Conservation (phyloP, 53 echinoderm and acorn worm species). For the Crossaster papposus region DNA sequence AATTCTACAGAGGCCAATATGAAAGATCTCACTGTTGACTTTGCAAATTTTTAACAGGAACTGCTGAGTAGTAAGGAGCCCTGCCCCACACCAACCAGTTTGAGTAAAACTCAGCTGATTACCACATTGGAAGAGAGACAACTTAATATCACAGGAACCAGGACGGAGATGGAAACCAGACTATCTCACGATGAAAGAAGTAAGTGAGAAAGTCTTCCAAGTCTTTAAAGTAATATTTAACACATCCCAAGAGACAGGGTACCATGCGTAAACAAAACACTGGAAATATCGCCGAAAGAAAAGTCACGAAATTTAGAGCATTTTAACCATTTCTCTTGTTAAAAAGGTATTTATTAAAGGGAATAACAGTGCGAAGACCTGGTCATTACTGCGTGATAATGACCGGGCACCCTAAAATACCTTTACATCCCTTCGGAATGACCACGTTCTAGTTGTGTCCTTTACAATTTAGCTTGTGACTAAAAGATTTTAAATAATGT, state of each 20-base stretch:
- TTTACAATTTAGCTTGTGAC: too few species aligned
- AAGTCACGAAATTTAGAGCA: too few species aligned
- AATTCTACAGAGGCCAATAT: neutral
- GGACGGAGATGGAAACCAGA: conserved; percentile 15
- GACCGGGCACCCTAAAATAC: too few species aligned
- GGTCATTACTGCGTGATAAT: too few species aligned
- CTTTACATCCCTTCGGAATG: too few species aligned
- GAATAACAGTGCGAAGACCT: too few species aligned
- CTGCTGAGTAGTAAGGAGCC: conserved; percentile 16
- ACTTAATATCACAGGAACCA: conserved; percentile 11
- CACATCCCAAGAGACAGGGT: neutral
- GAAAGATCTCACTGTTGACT: neutral
- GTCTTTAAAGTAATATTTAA: neutral
- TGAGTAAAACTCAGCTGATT: conserved; percentile 12
- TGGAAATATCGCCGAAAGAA: too few species aligned
- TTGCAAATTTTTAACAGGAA: neutral
- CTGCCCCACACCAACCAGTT: conserved; percentile 17
- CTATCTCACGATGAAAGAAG: conserved; percentile 43
- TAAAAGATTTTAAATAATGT: too few species aligned
- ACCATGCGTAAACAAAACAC: neutral
- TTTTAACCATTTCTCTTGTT: too few species aligned
- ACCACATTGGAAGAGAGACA: neutral
- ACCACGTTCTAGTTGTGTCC: too few species aligned
- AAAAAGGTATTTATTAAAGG: too few species aligned
- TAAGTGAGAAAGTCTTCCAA: neutral